phyloP scores from a whole-genome alignment of 2,113 vertebrate species.

The Mirza zaza region DNA sequence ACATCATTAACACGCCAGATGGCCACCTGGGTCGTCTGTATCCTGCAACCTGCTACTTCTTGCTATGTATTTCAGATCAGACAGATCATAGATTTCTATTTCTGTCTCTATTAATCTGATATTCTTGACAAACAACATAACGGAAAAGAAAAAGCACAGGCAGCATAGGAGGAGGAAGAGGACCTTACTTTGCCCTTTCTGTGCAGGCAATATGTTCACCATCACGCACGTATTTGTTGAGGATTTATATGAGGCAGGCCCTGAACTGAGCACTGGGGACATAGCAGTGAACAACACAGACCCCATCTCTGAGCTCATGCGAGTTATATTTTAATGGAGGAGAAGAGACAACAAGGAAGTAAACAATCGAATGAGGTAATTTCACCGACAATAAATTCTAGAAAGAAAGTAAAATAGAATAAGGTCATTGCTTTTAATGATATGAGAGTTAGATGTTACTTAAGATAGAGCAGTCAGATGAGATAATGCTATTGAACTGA shows the following conservation, averaged over 20 bases:
- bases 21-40: neutral
- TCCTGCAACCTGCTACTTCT: neutral
- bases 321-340: neutral
- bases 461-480: neutral
- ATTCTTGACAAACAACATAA: neutral
- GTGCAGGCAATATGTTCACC: neutral
- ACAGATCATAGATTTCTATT: neutral
- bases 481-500: neutral
- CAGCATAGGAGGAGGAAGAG: neutral
- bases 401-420: neutral
- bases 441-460: neutral
- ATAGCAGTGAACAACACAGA: neutral
- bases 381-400: neutral
- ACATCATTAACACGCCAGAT: neutral
- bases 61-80: neutral
- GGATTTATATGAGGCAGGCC: neutral
- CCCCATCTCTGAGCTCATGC: neutral
- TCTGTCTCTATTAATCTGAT: neutral
- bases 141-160: neutral
- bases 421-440: neutral
- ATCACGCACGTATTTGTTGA: rapidly evolving
- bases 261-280: rapidly evolving
- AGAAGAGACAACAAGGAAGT: neutral
- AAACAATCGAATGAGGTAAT: neutral
- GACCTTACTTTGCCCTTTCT: neutral